Base-by-base conservation (phyloP, 2,113 vertebrate species). In the Phyllostomus hastatus region DNA sequence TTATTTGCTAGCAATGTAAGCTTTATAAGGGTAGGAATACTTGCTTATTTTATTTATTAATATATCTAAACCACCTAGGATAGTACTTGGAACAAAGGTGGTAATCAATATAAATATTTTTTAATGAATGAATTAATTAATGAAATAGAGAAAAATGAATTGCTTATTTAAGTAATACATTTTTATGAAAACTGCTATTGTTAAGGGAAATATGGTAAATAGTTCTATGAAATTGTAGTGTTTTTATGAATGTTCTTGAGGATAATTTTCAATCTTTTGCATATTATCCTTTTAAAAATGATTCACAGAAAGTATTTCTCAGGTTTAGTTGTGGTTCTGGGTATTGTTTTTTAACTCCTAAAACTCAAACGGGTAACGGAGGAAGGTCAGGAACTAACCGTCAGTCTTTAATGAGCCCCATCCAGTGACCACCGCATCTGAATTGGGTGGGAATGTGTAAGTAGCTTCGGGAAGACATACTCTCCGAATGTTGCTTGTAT, bases 381-480 rank as follows among this genome's bases (percentile, higher is more conserved):
- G n/a, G 46, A 43, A 89, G 22, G 1, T 92, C 35, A 83, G 35
- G 52, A 91, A 98, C 98, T 98, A 86, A 98, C 98, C 98, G 0
- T 98, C 97, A 28, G 97, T 93, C 38, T 97, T 98, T 66, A 98
- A 85, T 1, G 99, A 99, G 28, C 99, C 99, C 99, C 99, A 99
- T 93, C 99, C 99, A 0, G 99, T 99, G 97, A 99, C 97, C 98
- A 98, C 99, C 97, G 26, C 96, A 0, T 93, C 83, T 93, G 2
- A 99, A 24, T 97, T 98, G 43, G 92, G 8, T 0, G 98, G 98
- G 90, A 99, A 99, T 4, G 82, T 84, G 33, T 99, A 98, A 16
- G 97, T 96, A 3, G 98, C 20, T 59, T 99, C 96, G 0, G 99
- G 99, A 96, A 99, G 95, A 93, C 99, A 99, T 88, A 99, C 98